Evolutionary conservation across 2,888 invertebrate species (phyloP), one percentile per base, ranked within the genome.

Genomic region (Andricus curvator): DNA sequence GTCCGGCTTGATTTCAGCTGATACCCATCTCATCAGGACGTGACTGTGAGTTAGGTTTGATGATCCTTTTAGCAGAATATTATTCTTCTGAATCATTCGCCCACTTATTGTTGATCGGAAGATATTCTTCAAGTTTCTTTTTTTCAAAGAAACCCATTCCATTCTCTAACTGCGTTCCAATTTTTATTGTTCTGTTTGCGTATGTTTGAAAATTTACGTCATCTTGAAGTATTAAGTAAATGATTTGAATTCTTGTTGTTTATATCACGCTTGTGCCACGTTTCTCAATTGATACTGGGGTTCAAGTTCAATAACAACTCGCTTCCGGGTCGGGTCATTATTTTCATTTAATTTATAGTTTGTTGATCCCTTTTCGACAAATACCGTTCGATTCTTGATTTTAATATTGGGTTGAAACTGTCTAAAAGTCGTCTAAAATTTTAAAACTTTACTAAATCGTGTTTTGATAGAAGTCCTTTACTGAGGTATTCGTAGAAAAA

Each of bases 1-100:
- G 41, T 41, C 29, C 33, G 11, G 51, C 44, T 44, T 48, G 37
- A 37, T 37, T 37, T 8, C 37, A 4, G 56, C 33, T 74, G 67
- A 67, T 41, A n/a, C n/a, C 56, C 20, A 6, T 17, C 29, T 48
- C 51, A 33, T 74, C n/a, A 56, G 20, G 62, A 62, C 62, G 15
- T 62, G 62, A 62, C 2, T 15, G 25, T 62, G 25, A 20, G 20
- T 74, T 56, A 37, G 74, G 33, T 51, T 17, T 56, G 56, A 56
- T 74, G n/a, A 56, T 74, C 74, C n/a, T 74, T 56, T 56, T 33
- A 56, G 56, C 56, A 20, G 51, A 74, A 74, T 74, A 74, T 33
- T 33, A 74, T 56, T 74, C 29, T 74, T 37, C 37, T 22, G 33
- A 51, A 33, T 70, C 70, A 56, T 29, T 51, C 48, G 20, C 25